Conservation (phyloP, 2,888 invertebrate genomes). For the Nipponacmea schrenckii region DNA sequence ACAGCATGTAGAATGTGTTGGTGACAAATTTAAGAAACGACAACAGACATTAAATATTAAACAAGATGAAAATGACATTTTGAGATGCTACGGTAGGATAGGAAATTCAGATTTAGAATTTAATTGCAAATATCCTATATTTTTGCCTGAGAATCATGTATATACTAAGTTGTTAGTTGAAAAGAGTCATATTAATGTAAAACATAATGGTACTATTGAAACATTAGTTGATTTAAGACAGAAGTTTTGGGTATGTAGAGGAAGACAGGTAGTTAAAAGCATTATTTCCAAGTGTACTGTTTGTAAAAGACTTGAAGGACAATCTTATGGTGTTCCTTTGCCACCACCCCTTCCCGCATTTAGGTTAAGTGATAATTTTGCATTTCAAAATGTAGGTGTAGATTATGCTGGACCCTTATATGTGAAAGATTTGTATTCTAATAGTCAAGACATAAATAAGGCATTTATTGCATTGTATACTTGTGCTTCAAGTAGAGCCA, state of each 20-base stretch:
- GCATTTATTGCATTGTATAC: conserved; percentile 1
- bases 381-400: not conserved
- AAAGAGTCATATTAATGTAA: too few species aligned
- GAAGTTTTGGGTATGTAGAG: too few species aligned
- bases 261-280: too few species aligned
- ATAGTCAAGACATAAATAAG: not conserved
- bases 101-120: not conserved
- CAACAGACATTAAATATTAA: not conserved
- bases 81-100: not conserved
- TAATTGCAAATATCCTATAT: not conserved
- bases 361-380: not conserved
- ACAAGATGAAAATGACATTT: not conserved
- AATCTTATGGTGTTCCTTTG: not conserved
- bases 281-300: too few species aligned
- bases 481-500: not conserved
- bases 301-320: too few species aligned
- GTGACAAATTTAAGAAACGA: too few species aligned
- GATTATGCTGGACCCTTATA: not conserved
- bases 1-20: too few species aligned
- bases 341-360: not conserved
- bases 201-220: too few species aligned
- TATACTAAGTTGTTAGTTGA: conserved; percentile 1
- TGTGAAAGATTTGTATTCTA: not conserved
- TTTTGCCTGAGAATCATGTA: not conserved
- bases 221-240: too few species aligned